A percentile compares a stretch with the other conserved stretches of the same genome.
Evolutionary conservation across 2,888 invertebrate genomes (phyloP).

Genomic region (Lasioglossum pauxillum): DNA sequence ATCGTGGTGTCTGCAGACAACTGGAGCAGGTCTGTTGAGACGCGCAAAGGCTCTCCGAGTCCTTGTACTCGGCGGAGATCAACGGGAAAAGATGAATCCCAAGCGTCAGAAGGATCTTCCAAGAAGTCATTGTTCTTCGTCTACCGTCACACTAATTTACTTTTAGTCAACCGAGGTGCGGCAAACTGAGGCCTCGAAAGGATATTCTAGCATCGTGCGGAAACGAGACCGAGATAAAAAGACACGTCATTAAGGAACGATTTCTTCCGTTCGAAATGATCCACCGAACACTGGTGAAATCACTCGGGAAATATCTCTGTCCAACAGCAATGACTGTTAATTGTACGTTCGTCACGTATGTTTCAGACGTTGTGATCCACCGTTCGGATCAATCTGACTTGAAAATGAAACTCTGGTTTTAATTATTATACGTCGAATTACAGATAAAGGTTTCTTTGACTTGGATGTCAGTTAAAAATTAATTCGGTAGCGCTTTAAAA

Average conservation of each 20-base stretch:
- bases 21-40: constrained; percentile 83
- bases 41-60: constrained; percentile 77
- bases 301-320: background rate
- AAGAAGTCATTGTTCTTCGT: constrained; percentile 37
- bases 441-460: background rate
- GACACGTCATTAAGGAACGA: constrained; percentile 71
- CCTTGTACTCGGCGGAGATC: constrained; percentile 48
- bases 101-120: constrained; percentile 22
- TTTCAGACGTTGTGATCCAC: background rate
- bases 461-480: background rate
- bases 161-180: constrained; percentile 10
- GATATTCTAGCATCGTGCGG: constrained; percentile 79
- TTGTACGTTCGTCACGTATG: background rate
- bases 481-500: background rate
- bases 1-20: constrained; percentile 84
- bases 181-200: constrained; percentile 54
- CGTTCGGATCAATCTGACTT: background rate
- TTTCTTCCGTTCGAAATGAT: constrained; percentile 33
- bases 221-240: constrained; percentile 75
- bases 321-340: background rate
- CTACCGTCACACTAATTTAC: constrained; percentile 32
- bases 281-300: background rate
- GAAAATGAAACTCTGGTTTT: background rate
- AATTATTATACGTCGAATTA: background rate
- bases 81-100: constrained; percentile 19